phyloP scores from a whole-genome alignment of 2,888 invertebrate genomes.

The Catonia carolina region DNA sequence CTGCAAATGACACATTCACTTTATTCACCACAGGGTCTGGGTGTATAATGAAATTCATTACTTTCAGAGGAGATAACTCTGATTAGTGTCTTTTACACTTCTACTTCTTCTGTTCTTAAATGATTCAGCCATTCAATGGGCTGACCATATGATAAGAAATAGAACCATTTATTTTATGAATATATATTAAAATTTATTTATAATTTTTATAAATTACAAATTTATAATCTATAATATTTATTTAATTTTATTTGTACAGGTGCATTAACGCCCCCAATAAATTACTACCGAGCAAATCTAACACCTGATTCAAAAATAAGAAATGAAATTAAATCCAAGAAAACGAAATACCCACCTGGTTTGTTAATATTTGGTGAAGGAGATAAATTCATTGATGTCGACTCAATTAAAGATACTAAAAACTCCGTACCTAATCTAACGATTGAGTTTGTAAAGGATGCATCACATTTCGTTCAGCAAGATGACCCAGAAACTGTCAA shows the following conservation, averaged over 20 bases:
- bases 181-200: no score
- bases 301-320: conserved; percentile 24
- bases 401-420: conserved; percentile 28
- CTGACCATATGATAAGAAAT: no score
- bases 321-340: conserved; percentile 30
- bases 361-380: conserved; percentile 45
- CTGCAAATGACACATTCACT: no score
- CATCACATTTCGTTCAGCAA: conserved; percentile 51
- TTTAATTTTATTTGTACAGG: conserved; percentile 41
- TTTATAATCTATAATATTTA: background rate
- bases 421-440: conserved; percentile 43
- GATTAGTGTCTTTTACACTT: no score
- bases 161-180: no score
- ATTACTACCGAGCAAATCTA: conserved; percentile 52
- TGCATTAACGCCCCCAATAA: conserved; percentile 49
- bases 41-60: no score
- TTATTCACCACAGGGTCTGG: no score
- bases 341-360: conserved; percentile 45
- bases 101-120: no score
- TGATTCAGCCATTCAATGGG: no score
- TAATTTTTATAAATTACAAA: no score
- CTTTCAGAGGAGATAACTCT: no score
- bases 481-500: conserved; percentile 50
- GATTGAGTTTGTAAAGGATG: conserved; percentile 44
- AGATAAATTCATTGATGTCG: conserved; percentile 42